Percentiles rank a stretch among this genome's conserved stretches.
Conservation (phyloP, 2,797 vertebrate species). For the Scyliorhinus canicula region DNA sequence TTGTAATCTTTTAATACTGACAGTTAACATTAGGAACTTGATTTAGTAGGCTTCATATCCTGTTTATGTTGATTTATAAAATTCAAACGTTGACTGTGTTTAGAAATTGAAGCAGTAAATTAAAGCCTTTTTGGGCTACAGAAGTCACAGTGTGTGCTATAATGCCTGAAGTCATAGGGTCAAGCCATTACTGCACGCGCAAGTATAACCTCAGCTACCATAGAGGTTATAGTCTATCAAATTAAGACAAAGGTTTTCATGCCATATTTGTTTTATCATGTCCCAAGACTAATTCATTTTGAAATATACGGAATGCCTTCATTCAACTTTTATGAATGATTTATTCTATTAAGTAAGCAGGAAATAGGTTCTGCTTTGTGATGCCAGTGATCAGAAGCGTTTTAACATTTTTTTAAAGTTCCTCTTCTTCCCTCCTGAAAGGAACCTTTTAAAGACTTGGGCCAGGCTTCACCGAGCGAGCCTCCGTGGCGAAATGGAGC, state of each 20-base stretch:
- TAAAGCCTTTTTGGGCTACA: background rate
- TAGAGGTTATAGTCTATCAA: background rate
- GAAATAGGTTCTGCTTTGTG: background rate
- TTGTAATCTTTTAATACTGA: slow-evolving; percentile 27
- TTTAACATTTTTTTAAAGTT: background rate
- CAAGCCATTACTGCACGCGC: too few relatives aligned
- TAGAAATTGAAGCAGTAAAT: slow-evolving; percentile 23
- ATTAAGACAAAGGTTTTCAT: background rate
- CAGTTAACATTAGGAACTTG: slow-evolving; percentile 13
- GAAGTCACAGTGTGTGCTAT: background rate
- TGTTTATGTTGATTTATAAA: slow-evolving; percentile 31
- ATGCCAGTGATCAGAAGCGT: background rate
- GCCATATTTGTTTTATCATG: slow-evolving; percentile 11
- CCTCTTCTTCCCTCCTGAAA: background rate
- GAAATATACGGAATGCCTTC: slow-evolving; percentile 6
- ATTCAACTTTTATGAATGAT: background rate
- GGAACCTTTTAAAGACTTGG: background rate
- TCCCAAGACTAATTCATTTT: background rate
- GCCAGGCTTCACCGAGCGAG: too few relatives aligned
- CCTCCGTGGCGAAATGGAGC: too few relatives aligned
- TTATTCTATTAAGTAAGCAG: background rate
- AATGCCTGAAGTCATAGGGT: slow-evolving; percentile 10
- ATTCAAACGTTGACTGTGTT: background rate
- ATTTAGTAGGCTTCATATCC: slow-evolving; percentile 10
- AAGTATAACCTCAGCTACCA: background rate